Evolutionary conservation across 2,888 invertebrate species (phyloP).

Genomic region (Idaea aversata): DNA sequence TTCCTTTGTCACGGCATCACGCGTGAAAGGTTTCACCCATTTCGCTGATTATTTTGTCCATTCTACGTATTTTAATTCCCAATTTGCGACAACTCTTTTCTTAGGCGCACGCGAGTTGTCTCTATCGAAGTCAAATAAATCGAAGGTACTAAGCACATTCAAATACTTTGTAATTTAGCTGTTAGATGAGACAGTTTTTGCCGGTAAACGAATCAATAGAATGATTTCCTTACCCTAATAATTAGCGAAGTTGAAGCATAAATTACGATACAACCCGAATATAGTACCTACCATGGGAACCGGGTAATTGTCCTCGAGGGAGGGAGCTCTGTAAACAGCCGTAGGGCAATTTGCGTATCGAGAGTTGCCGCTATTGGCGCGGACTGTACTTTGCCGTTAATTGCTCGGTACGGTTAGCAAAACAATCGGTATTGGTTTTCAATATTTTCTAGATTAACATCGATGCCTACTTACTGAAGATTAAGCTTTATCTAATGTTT

Average conservation of each 20-base stretch:
- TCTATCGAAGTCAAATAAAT: no score
- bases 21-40: no score
- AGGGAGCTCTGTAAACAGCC: constrained; percentile 63
- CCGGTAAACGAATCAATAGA: neutral
- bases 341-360: constrained; percentile 67
- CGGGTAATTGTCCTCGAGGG: constrained; percentile 49
- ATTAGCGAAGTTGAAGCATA: neutral
- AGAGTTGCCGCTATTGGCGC: constrained; percentile 42
- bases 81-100: no score
- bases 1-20: no score
- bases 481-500: neutral
- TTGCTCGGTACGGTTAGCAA: constrained; percentile 43
- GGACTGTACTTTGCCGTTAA: constrained; percentile 53
- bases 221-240: neutral
- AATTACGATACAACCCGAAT: constrained; percentile 10
- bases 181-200: neutral
- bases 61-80: no score
- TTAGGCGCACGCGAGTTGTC: no score
- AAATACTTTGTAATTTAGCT: neutral
- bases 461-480: neutral
- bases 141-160: no score
- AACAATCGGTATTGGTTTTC: constrained; percentile 5
- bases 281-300: constrained; percentile 32
- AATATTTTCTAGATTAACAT: no score
- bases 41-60: no score